A percentile compares a stretch with the other conserved stretches of the same genome.
Evolutionary conservation across 2,797 vertebrate species (phyloP).

Genomic region (Macrochelys suwanniensis): DNA sequence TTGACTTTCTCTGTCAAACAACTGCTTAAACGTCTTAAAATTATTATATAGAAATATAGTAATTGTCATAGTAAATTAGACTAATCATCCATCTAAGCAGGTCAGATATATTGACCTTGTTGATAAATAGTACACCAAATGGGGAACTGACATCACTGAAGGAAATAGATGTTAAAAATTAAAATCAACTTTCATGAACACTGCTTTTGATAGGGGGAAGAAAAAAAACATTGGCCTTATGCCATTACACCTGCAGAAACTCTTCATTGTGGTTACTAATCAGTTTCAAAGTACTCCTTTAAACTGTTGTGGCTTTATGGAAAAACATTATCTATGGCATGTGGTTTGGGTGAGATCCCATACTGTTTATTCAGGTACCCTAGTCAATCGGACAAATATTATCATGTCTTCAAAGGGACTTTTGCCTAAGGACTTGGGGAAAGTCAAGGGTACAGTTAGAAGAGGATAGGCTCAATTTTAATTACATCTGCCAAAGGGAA

Average conservation of each 20-base stretch:
- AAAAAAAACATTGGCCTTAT: neutral
- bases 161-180: constrained; percentile 26
- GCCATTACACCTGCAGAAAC: neutral
- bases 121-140: neutral
- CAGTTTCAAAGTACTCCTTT: neutral
- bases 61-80: constrained; percentile 33
- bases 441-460: neutral
- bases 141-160: neutral
- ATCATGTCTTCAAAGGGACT: neutral
- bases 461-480: neutral
- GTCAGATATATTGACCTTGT: neutral
- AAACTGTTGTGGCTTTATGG: neutral
- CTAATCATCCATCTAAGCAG: neutral
- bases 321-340: neutral
- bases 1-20: constrained; percentile 19
- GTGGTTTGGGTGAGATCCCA: neutral
- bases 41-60: constrained; percentile 26
- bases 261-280: neutral
- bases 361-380: neutral
- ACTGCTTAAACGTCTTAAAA: neutral
- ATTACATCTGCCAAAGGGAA: neutral
- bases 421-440: neutral
- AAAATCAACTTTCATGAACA: neutral
- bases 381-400: neutral
- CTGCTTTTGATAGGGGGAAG: neutral